Percentiles rank a stretch among this genome's conserved stretches.
phyloP scores from a whole-genome alignment of 2,888 invertebrate species.

The Escarpia spicata region DNA sequence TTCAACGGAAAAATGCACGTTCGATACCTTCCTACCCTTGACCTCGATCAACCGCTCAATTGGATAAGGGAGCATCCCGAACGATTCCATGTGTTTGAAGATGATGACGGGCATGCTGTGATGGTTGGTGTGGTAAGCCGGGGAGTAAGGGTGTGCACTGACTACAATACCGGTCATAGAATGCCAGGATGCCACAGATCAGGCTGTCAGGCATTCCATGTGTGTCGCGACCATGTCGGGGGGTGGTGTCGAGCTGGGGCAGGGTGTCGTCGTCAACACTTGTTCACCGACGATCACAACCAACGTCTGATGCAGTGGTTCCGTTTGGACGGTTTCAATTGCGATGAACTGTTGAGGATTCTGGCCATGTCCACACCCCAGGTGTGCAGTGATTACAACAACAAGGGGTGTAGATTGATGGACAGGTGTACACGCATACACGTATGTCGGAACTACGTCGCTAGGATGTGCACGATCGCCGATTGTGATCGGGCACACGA shows the following conservation, averaged over 20 bases:
- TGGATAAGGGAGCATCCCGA: conserved; percentile 3
- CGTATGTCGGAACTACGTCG: neutral
- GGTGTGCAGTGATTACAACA: neutral
- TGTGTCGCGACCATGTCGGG: neutral
- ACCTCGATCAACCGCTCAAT: neutral
- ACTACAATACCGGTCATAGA: neutral
- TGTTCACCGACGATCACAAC: conserved; percentile 9
- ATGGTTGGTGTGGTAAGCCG: neutral
- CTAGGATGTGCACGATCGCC: neutral
- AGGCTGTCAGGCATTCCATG: neutral
- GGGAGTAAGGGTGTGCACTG: neutral
- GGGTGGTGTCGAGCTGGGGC: neutral
- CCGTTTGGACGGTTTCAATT: neutral
- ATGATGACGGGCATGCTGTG: neutral
- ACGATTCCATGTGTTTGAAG: neutral
- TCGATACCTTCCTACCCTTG: neutral
- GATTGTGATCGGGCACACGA: neutral
- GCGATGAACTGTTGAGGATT: neutral
- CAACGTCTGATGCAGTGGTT: neutral
- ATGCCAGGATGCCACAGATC: neutral
- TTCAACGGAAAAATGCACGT: neutral
- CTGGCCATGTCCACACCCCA: neutral
- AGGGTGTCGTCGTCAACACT: neutral
- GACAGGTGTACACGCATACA: neutral
- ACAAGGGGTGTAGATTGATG: neutral